phyloP scores from a whole-genome alignment of 2,888 invertebrate species.

The Scaptomyza cyrtandrae region DNA sequence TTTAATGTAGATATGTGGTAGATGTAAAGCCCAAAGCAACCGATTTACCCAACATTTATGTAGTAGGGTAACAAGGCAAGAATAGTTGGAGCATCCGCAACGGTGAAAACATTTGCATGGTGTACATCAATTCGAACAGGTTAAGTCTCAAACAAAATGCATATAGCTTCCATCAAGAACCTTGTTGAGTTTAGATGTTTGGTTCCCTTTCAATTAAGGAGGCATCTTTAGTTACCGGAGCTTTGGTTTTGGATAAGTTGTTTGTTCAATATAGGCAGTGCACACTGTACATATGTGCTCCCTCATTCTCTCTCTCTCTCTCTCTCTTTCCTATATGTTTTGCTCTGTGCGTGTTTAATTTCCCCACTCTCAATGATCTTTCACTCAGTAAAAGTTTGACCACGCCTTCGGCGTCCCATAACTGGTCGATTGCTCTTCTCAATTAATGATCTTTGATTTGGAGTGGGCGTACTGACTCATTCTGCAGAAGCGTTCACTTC shows the following conservation, averaged over 20 bases:
- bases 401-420: constrained; percentile 31
- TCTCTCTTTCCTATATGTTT: neutral
- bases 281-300: constrained; percentile 22
- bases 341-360: constrained; percentile 9
- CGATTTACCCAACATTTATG: neutral
- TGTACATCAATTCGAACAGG: neutral
- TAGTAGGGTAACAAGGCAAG: constrained; percentile 6
- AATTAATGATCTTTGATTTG: constrained; percentile 1
- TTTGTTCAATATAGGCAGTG: neutral
- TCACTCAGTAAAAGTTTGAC: neutral
- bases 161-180: neutral
- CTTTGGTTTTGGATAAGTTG: neutral
- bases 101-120: constrained; percentile 17
- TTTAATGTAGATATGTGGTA: too few relatives aligned
- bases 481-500: constrained; percentile 25
- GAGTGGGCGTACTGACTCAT: constrained; percentile 54
- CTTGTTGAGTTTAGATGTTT: neutral
- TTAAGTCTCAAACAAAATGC: neutral
- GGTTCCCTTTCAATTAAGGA: neutral
- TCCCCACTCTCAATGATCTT: constrained; percentile 2
- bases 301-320: constrained; percentile 12
- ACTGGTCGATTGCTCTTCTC: constrained; percentile 33
- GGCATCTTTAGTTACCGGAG: neutral
- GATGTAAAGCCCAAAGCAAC: too few relatives aligned
- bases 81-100: constrained; percentile 1